These are phyloP conservation scores for Pseudoips prasinana DNA, from an alignment of 2,888 invertebrate genomes.

Conservation along the genomic window DNA sequence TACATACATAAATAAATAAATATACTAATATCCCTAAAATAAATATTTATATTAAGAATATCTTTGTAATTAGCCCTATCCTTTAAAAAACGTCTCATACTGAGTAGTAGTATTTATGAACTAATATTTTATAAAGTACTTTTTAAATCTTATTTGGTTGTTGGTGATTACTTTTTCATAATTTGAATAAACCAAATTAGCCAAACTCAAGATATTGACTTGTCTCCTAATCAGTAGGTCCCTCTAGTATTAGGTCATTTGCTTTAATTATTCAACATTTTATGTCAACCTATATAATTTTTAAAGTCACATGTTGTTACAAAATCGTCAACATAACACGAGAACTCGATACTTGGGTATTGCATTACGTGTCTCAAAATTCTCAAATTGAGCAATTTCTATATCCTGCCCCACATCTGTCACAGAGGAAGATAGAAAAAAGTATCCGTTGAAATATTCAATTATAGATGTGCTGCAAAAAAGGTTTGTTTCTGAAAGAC, in stretches of 20 bases:
- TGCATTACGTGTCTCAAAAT: slow-evolving; percentile 69
- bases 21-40: too few relatives aligned
- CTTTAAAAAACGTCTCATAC: too few relatives aligned
- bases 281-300: neutral
- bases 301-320: slow-evolving; percentile 5
- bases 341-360: slow-evolving; percentile 70
- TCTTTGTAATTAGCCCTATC: too few relatives aligned
- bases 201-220: neutral
- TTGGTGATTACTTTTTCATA: too few relatives aligned
- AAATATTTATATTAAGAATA: too few relatives aligned
- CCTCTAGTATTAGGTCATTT: too few relatives aligned
- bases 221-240: too few relatives aligned
- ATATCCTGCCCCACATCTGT: slow-evolving; percentile 76
- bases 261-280: too few relatives aligned
- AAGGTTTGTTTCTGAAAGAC: slow-evolving; percentile 2
- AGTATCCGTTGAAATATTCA: slow-evolving; percentile 53
- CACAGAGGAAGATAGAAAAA: slow-evolving; percentile 49
- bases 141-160: too few relatives aligned
- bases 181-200: neutral
- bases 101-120: too few relatives aligned
- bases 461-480: slow-evolving; percentile 41
- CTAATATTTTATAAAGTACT: too few relatives aligned
- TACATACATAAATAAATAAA: too few relatives aligned
- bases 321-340: slow-evolving; percentile 47
- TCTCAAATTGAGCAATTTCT: slow-evolving; percentile 71